These are phyloP conservation scores for Herpetotheres cachinnans DNA, from an alignment of 2,113 vertebrate genomes.

Conservation along the genomic window DNA sequence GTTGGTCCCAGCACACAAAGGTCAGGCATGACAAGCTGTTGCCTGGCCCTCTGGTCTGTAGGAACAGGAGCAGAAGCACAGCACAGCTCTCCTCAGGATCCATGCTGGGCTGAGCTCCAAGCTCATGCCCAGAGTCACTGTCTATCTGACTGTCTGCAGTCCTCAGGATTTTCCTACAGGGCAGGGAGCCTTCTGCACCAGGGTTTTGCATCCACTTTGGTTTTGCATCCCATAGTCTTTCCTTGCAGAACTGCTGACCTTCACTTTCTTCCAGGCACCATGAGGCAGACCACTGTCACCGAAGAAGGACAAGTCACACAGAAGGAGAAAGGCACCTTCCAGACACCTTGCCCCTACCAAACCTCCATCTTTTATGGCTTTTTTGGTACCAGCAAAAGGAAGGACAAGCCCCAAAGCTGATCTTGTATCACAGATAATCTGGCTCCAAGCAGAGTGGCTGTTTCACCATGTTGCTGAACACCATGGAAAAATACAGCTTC, in stretches of 20 bases:
- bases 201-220: accelerated
- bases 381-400: accelerated
- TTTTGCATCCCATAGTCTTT: neutral
- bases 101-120: accelerated
- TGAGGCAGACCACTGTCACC: neutral
- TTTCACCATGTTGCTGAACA: neutral
- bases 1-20: too few relatives aligned
- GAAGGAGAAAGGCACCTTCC: neutral
- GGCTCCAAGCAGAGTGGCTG: accelerated
- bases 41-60: neutral
- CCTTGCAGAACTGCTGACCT: neutral
- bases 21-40: neutral
- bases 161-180: accelerated
- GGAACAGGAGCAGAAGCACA: neutral
- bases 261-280: neutral
- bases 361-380: accelerated
- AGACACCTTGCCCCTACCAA: neutral
- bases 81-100: neutral
- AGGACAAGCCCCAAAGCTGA: neutral
- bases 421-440: accelerated
- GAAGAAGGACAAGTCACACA: neutral
- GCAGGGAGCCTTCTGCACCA: neutral
- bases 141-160: accelerated
- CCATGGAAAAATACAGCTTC: neutral
- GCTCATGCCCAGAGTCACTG: neutral